Conservation (phyloP, 2,797 vertebrate species). For the Melanotaenia pygmaea region DNA sequence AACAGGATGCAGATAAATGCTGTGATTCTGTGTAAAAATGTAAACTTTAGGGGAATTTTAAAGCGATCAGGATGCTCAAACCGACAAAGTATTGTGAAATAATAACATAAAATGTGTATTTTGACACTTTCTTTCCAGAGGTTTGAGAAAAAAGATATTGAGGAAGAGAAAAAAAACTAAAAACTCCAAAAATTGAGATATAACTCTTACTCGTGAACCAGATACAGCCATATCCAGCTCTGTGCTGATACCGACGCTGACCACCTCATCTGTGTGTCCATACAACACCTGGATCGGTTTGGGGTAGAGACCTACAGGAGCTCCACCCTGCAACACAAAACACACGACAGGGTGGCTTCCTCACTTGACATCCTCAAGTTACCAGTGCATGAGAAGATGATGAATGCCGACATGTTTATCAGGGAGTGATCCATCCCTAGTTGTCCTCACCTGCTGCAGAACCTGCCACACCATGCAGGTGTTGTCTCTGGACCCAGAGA, state of each 20-base stretch:
- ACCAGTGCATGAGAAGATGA: neutral
- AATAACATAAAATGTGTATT: too few species aligned
- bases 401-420: too few species aligned
- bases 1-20: too few species aligned
- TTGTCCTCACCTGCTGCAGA: constrained; percentile 86
- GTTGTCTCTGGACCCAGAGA: constrained; percentile 94
- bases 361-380: neutral
- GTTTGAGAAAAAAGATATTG: too few species aligned
- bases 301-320: constrained; percentile 87
- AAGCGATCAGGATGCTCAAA: too few species aligned
- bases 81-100: too few species aligned
- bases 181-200: too few species aligned
- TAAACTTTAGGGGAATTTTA: too few species aligned
- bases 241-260: constrained; percentile 93
- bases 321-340: constrained; percentile 84
- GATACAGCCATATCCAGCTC: constrained; percentile 97
- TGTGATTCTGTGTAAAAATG: too few species aligned
- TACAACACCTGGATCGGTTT: constrained; percentile 96
- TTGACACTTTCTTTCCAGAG: too few species aligned
- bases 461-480: constrained; percentile 99
- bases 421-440: too few species aligned
- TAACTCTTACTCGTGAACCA: constrained; percentile 88
- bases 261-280: constrained; percentile 92
- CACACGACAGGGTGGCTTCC: neutral
- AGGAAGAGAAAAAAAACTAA: too few species aligned